A percentile compares a stretch with the other conserved stretches of the same genome.
Evolutionary conservation across 2,888 invertebrate genomes (phyloP).

Genomic region (Cataglyphis rosenhaueri): DNA sequence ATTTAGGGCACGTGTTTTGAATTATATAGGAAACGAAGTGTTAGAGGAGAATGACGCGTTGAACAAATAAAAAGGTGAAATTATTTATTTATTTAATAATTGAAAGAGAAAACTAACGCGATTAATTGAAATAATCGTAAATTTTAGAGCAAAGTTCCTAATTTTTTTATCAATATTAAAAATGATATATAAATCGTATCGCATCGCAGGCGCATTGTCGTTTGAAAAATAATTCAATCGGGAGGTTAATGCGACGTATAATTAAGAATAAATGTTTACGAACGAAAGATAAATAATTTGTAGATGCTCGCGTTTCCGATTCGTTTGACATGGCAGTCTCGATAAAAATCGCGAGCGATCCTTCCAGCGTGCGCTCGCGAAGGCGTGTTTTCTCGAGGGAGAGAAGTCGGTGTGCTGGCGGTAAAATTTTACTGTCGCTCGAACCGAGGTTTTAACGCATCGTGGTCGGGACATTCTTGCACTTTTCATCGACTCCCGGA

Average conservation of each 20-base stretch:
- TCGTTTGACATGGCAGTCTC: not conserved
- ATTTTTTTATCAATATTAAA: not conserved
- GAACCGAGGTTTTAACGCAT: slow-evolving; percentile 47
- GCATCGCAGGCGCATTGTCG: not conserved
- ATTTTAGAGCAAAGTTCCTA: not conserved
- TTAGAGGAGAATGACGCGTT: not conserved
- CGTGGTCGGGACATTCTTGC: slow-evolving; percentile 33
- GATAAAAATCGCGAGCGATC: slow-evolving; percentile 24
- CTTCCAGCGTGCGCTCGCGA: not conserved
- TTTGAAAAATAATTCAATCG: not conserved
- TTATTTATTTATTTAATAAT: not conserved
- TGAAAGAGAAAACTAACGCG: not conserved
- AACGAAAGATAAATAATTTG: not conserved
- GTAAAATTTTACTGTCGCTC: slow-evolving; percentile 46
- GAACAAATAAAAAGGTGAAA: not conserved
- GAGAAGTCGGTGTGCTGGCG: not conserved
- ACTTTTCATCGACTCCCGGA: slow-evolving; percentile 29
- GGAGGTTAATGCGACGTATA: not conserved
- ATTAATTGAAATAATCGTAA: not conserved
- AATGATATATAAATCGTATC: not conserved
- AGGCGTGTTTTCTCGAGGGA: slow-evolving; percentile 10
- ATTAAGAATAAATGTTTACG: not conserved
- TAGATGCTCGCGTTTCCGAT: not conserved
- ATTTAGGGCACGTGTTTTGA: not conserved
- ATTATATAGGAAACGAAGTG: not conserved